Conservation (phyloP, 2,113 vertebrate species). For the Scomber japonicus region DNA sequence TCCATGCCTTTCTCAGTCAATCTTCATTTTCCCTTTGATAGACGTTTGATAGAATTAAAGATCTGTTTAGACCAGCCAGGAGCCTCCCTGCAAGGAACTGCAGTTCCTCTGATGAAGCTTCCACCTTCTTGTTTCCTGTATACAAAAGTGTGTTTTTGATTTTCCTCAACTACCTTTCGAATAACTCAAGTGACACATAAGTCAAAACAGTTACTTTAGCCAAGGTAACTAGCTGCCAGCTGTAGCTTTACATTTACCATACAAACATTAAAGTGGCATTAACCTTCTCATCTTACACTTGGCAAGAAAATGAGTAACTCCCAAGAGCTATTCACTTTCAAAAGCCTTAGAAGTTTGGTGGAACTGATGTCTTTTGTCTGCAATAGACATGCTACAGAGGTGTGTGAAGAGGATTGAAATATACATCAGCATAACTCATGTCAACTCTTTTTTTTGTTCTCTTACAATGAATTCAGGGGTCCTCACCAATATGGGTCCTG, state of each 20-base stretch:
- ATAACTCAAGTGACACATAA: not conserved
- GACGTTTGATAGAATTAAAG: conserved; percentile 82
- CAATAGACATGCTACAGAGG: not conserved
- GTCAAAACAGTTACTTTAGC: too few relatives aligned
- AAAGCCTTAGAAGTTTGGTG: not conserved
- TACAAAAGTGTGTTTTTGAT: not conserved
- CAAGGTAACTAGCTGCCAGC: not conserved
- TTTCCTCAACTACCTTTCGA: not conserved
- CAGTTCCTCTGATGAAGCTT: not conserved
- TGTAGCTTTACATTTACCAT: not conserved
- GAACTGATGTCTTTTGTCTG: not conserved
- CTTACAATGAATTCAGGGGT: accelerated
- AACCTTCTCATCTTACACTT: not conserved
- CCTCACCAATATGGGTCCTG: accelerated
- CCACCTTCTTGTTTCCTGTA: not conserved
- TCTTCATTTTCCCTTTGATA: conserved; percentile 79
- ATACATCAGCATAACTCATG: not conserved
- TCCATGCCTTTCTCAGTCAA: conserved; percentile 59
- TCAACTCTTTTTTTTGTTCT: not conserved
- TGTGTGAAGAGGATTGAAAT: not conserved
- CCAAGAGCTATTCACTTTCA: not conserved
- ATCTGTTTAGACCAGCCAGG: conserved; percentile 66
- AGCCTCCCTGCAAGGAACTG: conserved; percentile 15
- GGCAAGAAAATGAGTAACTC: not conserved
- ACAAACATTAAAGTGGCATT: not conserved